These are phyloP conservation scores for Elaphurus davidianus DNA, from an alignment of 2,113 vertebrate genomes.

Conservation along the genomic window DNA sequence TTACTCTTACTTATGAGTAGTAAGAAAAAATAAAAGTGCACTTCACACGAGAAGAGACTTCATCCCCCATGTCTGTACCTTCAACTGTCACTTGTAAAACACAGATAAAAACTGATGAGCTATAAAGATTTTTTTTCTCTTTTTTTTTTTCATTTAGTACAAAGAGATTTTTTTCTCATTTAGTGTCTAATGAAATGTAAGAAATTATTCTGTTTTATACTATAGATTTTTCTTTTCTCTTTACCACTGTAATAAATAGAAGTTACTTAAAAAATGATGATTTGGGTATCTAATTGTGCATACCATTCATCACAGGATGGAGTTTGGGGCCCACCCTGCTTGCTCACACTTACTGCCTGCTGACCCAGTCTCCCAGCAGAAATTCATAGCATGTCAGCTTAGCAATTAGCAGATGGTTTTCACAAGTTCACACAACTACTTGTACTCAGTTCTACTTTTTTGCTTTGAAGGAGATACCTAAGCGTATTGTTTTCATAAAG, in stretches of 20 bases:
- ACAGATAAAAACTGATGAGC: neutral
- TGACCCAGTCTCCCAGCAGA: neutral
- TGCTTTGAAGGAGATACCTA: constrained; percentile 29
- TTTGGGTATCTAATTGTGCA: neutral
- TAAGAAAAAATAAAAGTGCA: neutral
- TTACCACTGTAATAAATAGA: neutral
- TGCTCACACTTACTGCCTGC: neutral
- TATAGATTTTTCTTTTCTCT: neutral
- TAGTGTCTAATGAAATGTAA: neutral
- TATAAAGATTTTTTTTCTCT: neutral
- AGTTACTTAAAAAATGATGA: neutral
- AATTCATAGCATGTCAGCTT: neutral
- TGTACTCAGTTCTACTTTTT: neutral
- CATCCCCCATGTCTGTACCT: neutral
- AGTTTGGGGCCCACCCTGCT: neutral
- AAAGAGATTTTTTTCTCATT: neutral
- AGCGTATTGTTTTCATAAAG: neutral
- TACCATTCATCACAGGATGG: neutral
- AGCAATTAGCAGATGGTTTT: neutral
- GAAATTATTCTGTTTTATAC: neutral
- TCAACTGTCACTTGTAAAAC: neutral
- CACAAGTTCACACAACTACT: neutral
- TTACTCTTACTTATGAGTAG: neutral
- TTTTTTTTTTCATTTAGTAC: neutral
- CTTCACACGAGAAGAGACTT: neutral